A percentile compares a stretch with the other conserved stretches of the same genome.
phyloP scores from a whole-genome alignment of 2,888 invertebrate species.

The Himalopsyche anomala region DNA sequence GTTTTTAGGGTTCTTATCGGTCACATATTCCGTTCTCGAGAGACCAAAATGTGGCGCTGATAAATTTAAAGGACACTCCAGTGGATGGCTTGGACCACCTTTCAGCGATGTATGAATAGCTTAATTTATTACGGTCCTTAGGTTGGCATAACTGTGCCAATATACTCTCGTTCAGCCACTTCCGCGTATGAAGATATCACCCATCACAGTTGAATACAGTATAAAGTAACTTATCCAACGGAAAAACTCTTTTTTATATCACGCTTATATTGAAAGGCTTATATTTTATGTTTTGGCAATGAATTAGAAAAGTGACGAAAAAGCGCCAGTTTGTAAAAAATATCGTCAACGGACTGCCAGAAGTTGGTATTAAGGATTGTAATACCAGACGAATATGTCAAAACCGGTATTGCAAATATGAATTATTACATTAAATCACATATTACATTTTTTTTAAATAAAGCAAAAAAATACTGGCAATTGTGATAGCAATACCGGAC shows the following conservation, averaged over 20 bases:
- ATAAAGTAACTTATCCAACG: neutral
- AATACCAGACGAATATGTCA: no score
- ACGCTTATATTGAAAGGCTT: no score
- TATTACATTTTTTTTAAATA: no score
- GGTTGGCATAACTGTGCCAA: constrained; percentile 39
- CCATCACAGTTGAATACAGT: neutral
- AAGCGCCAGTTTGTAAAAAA: no score
- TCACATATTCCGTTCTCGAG: constrained; percentile 35
- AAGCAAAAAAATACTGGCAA: no score
- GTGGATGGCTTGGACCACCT: constrained; percentile 18
- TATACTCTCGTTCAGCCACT: neutral
- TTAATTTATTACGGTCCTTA: constrained; percentile 35
- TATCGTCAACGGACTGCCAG: no score
- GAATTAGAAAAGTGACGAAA: no score
- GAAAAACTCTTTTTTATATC: neutral
- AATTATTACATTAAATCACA: no score
- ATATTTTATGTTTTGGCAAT: no score
- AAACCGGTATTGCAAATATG: no score
- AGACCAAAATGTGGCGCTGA: constrained; percentile 29
- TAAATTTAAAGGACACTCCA: constrained; percentile 38
- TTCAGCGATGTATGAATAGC: constrained; percentile 20
- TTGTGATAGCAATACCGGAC: no score
- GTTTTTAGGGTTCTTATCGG: constrained; percentile 42
- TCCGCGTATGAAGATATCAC: neutral
- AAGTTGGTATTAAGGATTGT: no score